phyloP scores from a whole-genome alignment of 1,140 invertebrate genomes.

The Telenomus remus region DNA sequence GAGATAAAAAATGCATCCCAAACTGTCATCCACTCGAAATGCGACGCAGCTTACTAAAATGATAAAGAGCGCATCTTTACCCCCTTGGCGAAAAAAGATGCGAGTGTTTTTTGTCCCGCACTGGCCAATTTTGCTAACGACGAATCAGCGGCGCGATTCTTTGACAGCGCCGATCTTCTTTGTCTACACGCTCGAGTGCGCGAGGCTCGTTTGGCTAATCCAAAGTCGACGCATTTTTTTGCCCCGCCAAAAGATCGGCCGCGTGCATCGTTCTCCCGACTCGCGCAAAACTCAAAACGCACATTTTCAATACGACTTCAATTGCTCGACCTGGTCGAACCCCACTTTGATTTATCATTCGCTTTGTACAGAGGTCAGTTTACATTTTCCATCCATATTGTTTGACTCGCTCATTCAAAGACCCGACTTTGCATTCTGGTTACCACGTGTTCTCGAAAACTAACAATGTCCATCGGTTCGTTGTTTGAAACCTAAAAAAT shows the following conservation, averaged over 20 bases:
- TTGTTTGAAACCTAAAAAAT: too few species aligned
- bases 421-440: too few species aligned
- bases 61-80: neutral
- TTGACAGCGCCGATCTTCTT: constrained; percentile 18
- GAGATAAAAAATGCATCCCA: too few species aligned
- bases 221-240: constrained; percentile 28
- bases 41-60: neutral
- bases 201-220: constrained; percentile 17
- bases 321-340: neutral
- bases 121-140: constrained; percentile 29
- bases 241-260: neutral
- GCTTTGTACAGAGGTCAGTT: too few species aligned
- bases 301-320: constrained; percentile 13
- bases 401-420: too few species aligned
- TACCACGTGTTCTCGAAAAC: too few species aligned
- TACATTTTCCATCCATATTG: too few species aligned
- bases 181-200: constrained; percentile 11
- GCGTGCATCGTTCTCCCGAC: neutral
- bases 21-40: too few species aligned
- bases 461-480: too few species aligned
- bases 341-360: too few species aligned
- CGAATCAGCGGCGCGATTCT: constrained; percentile 25
- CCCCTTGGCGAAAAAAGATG: neutral
- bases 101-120: constrained; percentile 2
- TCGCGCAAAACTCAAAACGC: too few species aligned